Base-by-base conservation (phyloP, 2,888 invertebrate genomes). In the Baccha elongata region DNA sequence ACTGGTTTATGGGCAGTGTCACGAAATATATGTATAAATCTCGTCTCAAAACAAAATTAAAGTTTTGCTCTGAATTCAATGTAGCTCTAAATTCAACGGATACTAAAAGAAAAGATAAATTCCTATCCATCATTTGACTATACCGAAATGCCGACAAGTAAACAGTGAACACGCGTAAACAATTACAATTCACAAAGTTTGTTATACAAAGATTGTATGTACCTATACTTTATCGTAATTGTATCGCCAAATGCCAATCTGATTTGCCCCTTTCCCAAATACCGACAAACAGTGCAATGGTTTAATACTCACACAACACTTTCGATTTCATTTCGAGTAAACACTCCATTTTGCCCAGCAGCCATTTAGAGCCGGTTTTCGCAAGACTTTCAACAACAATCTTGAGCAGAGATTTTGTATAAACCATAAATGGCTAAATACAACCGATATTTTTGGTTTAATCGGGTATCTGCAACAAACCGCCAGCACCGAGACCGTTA, bases 271-370 rank as follows among this genome's bases (percentile, higher is more conserved):
- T 21, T 21, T 15, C n/a, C 15, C 26, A 11, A 65, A 40, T 10
- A 8, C 17, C 35, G 11, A 7, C 29, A 10, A 15, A 13, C 8
- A 19, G 11, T 46, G 32, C 55, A 55, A 46, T 44, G 21, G 29
- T 46, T 68, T 55, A 44, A 35, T 71, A 21, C 32, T 58, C 37
- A 60, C 60, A 81, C 71, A 67, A 67, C 62, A 64, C 81, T 81
- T 81, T 81, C 81, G 76, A 67, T 81, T 75, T 81, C 76, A 67
- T 48, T 71, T 67, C 11, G 13, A 26, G 53, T 67, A 71, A 35
- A 52, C 44, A 69, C 44, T 65, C 53, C 29, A 50, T 5, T 6
- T 23, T 40, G 35, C 21, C 76, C 65, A 15, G 21, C 42, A 67
- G 65, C 52, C 52, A 53, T 44, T 67, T 60, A 19, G 32, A 76